phyloP scores from a whole-genome alignment of 2,797 vertebrate species.

The Gallinago stenura region DNA sequence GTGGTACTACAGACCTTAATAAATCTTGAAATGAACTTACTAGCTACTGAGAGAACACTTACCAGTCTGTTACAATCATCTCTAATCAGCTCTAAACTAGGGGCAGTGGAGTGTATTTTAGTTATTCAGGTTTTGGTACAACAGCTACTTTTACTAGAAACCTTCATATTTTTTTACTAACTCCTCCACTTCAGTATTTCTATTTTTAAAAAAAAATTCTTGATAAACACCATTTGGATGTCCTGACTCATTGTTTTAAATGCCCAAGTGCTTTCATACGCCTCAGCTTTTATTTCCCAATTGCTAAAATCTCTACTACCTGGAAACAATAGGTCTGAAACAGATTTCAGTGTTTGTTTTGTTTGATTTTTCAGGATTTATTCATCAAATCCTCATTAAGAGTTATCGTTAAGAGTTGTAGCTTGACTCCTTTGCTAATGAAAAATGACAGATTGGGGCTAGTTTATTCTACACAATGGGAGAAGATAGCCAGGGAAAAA shows the following conservation, averaged over 20 bases:
- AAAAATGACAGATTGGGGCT: slow-evolving; percentile 36
- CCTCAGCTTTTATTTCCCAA: not conserved
- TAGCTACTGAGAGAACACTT: not conserved
- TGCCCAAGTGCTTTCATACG: not conserved
- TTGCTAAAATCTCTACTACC: not conserved
- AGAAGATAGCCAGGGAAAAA: not conserved
- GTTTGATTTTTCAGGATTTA: slow-evolving; percentile 15
- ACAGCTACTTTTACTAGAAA: not conserved
- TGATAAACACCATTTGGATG: not conserved
- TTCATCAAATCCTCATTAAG: slow-evolving; percentile 16
- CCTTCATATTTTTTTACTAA: not conserved
- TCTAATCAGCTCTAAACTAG: not conserved
- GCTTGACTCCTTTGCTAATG: slow-evolving; percentile 34
- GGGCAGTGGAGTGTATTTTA: not conserved
- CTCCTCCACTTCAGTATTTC: not conserved
- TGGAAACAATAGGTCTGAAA: not conserved
- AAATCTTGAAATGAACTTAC: not conserved
- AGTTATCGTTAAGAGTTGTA: slow-evolving; percentile 3
- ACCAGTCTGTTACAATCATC: fast-evolving
- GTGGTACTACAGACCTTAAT: not conserved
- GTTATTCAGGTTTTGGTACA: not conserved
- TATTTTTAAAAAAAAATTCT: not conserved
- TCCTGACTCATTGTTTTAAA: not conserved
- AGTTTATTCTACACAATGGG: not conserved
- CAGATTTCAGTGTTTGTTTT: not conserved